Percentiles rank a stretch among this genome's conserved stretches.
Evolutionary conservation across 2,113 vertebrate genomes (phyloP).

Genomic region (Psilopogon haemacephalus): DNA sequence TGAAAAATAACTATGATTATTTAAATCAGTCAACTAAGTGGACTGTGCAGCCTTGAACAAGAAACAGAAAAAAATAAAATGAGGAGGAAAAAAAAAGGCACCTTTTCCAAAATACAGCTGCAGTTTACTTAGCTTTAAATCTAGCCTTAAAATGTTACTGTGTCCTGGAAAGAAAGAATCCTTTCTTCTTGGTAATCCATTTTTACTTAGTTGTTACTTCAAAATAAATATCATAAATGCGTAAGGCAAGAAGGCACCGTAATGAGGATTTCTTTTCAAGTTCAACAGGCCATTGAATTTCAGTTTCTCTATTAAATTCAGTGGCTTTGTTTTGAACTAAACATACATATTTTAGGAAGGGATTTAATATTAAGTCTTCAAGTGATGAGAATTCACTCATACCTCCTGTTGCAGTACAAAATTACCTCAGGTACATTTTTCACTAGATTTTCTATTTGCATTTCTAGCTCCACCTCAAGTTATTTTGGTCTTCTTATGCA

Average conservation of each 20-base stretch:
- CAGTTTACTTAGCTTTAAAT: slow-evolving; percentile 27
- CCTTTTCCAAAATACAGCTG: slow-evolving; percentile 35
- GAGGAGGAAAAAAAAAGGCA: rapidly evolving
- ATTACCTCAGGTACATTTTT: slow-evolving; percentile 45
- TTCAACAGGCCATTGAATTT: slow-evolving; percentile 40
- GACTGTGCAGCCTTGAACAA: slow-evolving; percentile 36
- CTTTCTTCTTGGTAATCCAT: not conserved
- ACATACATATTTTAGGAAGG: slow-evolving; percentile 13
- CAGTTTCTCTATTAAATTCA: slow-evolving; percentile 24
- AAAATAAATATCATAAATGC: slow-evolving; percentile 16
- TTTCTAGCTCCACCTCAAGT: slow-evolving; percentile 53
- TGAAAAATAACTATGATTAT: slow-evolving; percentile 56
- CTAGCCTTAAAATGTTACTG: not conserved
- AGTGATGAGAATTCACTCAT: slow-evolving; percentile 31
- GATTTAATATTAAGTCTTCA: slow-evolving; percentile 50
- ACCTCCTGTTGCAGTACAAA: slow-evolving; percentile 47
- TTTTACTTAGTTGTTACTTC: not conserved
- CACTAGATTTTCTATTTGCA: slow-evolving; percentile 61
- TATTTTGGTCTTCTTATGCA: slow-evolving; percentile 56
- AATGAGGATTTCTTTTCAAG: slow-evolving; percentile 53
- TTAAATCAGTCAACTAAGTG: slow-evolving; percentile 43
- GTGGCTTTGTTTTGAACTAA: slow-evolving; percentile 49
- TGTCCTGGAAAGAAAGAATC: not conserved
- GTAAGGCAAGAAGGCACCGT: not conserved
- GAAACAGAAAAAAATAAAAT: not conserved